phyloP scores from a whole-genome alignment of 2,113 vertebrate genomes.

The Percopsis transmontana region DNA sequence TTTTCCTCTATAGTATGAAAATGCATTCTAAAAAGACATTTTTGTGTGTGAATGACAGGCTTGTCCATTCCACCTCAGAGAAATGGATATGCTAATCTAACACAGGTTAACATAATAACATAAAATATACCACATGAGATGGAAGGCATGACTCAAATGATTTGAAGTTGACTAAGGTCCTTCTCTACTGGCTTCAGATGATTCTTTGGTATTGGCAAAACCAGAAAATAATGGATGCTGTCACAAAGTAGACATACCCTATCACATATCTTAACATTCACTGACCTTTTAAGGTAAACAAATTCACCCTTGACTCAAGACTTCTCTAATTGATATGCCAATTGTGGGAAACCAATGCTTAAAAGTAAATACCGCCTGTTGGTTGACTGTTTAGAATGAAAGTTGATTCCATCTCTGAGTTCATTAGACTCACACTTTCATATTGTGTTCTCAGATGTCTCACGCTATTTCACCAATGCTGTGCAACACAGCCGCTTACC shows the following conservation, averaged over 20 bases:
- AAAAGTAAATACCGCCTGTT: conserved; percentile 3
- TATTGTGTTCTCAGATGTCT: conserved; percentile 22
- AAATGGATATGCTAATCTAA: not conserved
- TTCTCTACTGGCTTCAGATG: not conserved
- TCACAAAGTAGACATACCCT: not conserved
- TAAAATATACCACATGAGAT: too few relatives aligned
- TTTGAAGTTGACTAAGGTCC: too few relatives aligned
- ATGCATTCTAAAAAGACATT: not conserved
- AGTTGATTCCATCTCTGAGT: conserved; percentile 38
- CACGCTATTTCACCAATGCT: conserved; percentile 20
- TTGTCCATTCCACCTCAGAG: not conserved
- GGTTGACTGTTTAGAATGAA: conserved; percentile 27
- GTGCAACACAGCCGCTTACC: not conserved
- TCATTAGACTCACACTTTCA: conserved; percentile 8
- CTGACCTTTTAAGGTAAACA: not conserved
- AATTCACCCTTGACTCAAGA: not conserved
- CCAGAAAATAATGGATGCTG: not conserved
- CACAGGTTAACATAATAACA: not conserved
- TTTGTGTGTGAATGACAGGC: not conserved
- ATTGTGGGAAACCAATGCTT: conserved; percentile 22
- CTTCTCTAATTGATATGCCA: conserved; percentile 13
- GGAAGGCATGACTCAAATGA: too few relatives aligned
- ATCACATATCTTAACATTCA: not conserved
- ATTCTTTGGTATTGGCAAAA: not conserved
- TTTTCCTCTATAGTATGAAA: not conserved